Evolutionary conservation across 2,113 vertebrate species (phyloP).

Genomic region (Mugil cephalus): DNA sequence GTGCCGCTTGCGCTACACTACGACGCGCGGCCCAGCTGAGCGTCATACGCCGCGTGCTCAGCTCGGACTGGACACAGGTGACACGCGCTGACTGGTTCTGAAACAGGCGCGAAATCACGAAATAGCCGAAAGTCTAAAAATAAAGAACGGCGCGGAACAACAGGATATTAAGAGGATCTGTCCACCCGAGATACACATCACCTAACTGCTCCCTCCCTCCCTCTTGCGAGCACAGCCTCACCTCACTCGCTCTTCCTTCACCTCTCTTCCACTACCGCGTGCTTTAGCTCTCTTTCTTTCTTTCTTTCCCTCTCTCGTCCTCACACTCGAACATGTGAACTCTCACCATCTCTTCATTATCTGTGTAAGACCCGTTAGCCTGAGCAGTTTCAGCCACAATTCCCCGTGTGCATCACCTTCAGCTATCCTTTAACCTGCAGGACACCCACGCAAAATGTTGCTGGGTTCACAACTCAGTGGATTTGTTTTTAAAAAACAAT

Average conservation of each 20-base stretch:
- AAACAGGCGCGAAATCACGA: background rate
- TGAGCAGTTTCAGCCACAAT: constrained; percentile 21
- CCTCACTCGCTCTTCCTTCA: constrained; percentile 3
- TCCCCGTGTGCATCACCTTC: background rate
- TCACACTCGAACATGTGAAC: constrained; percentile 15
- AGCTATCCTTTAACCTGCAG: constrained; percentile 23
- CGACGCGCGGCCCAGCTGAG: constrained; percentile 11
- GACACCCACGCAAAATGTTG: background rate
- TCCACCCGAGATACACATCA: constrained; percentile 14
- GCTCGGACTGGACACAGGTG: background rate
- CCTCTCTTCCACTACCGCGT: constrained; percentile 1
- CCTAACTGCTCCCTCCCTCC: background rate
- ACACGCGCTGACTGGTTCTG: too few relatives aligned
- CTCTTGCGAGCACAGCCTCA: constrained; percentile 6
- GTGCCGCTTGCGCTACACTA: constrained; percentile 30
- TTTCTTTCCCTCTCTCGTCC: background rate
- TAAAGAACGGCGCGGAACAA: background rate
- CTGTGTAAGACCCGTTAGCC: background rate
- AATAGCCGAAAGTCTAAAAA: background rate
- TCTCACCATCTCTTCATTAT: constrained; percentile 9
- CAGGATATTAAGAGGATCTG: constrained; percentile 27
- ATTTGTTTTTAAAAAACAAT: too few relatives aligned
- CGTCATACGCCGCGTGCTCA: constrained; percentile 7
- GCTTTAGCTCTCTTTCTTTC: background rate
- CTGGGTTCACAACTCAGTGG: background rate